Evolutionary conservation across 2,113 vertebrate species (phyloP), one percentile per base, ranked within the genome.

Genomic region (Euleptes europaea): DNA sequence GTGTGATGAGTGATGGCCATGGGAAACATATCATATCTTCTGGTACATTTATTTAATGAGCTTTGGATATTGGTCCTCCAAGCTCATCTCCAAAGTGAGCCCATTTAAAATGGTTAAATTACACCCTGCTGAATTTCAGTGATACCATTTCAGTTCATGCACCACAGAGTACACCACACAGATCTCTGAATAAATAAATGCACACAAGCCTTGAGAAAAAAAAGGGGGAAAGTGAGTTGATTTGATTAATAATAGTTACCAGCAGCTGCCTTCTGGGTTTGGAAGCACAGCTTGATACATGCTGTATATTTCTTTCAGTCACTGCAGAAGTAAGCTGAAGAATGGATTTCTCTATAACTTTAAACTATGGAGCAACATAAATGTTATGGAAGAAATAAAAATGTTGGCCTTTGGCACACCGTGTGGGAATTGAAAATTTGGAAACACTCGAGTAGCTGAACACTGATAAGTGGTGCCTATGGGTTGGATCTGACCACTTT

Each of bases 11-110:
- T 35, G 23, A 38, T 71, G 78, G 81, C 15, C 10, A 40, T 49
- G 57, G 63, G 47, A 90, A 86, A 84, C 2, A 38, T 4, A 35
- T 28, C 67, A 60, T 85, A 85, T 85, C 76, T 80, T 85, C 77
- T 85, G 84, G 84, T 85, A 85, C 84, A 85, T 85, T 85, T 85
- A 85, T 85, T 85, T 85, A 85, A 85, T 85, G 84, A 85, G 84
- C 84, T 85, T 85, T 85, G 84, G 77, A 85, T 85, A 80, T 85
- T 80, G 77, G 84, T 80, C 69, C 84, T 85, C 67, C 67, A 80
- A 85, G 77, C 69, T 85, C 84, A 80, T 85, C 84, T 85, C 69
- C n/a, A 85, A 80, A 85, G 77, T 73, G 77, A 85, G 54, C 51
- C 76, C 69, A 85, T 85, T 85, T 85, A 80, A 85, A 80, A 54